phyloP scores from a whole-genome alignment of 2,113 vertebrate genomes.

The Myiagra hebetior region DNA sequence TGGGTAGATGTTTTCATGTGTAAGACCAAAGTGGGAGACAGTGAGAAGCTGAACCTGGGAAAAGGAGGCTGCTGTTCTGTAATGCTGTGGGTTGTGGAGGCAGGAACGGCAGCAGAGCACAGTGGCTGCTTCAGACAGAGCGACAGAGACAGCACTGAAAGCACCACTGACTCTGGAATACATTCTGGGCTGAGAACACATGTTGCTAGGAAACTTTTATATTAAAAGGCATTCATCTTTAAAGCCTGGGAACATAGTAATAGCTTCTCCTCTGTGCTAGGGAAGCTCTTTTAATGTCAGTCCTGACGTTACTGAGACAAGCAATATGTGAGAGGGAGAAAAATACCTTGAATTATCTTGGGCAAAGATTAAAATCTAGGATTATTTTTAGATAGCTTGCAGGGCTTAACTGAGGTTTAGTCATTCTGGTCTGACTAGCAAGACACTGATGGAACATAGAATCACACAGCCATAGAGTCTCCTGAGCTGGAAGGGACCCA shows the following conservation, averaged over 20 bases:
- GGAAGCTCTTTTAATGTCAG: conserved; percentile 16
- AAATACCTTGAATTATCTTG: background rate
- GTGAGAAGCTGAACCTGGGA: background rate
- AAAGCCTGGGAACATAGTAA: background rate
- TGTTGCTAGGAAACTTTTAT: conserved; percentile 61
- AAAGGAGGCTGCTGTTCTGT: background rate
- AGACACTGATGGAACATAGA: background rate
- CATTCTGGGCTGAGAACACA: background rate
- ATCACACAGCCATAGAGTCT: background rate
- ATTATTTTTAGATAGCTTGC: background rate
- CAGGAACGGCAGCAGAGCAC: background rate
- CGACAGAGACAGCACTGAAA: background rate
- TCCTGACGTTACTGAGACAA: background rate
- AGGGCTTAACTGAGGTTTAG: background rate
- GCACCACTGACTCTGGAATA: background rate
- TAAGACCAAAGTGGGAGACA: background rate
- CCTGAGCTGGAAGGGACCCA: background rate
- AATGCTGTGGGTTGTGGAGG: background rate
- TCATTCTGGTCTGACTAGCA: background rate
- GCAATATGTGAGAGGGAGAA: background rate
- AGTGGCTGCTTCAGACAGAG: background rate
- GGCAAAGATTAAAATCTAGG: background rate
- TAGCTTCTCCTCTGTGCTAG: background rate
- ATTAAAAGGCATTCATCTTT: conserved; percentile 41
- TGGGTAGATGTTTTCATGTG: background rate